These are phyloP conservation scores for Semicossyphus pulcher DNA, from an alignment of 2,113 vertebrate genomes.

Conservation along the genomic window DNA sequence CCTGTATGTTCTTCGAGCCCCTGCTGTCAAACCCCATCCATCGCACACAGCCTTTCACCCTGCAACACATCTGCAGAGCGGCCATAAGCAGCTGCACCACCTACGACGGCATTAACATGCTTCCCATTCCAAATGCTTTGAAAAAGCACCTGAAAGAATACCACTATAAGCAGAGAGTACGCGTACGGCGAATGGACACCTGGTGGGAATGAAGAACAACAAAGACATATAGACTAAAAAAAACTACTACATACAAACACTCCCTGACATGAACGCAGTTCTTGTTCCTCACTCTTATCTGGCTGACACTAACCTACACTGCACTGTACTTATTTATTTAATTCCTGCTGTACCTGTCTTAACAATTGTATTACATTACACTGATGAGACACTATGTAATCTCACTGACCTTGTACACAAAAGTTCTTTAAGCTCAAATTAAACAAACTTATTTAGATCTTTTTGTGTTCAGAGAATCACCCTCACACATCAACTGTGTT, in stretches of 20 bases:
- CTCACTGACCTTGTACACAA: slow-evolving; percentile 58
- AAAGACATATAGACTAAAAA: slow-evolving; percentile 9
- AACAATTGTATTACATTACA: slow-evolving; percentile 60
- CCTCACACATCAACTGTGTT: slow-evolving; percentile 39
- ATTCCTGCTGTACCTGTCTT: slow-evolving; percentile 64
- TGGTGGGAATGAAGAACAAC: slow-evolving; percentile 80
- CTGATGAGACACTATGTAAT: slow-evolving; percentile 59
- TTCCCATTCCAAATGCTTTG: slow-evolving; percentile 85
- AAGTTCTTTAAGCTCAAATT: slow-evolving; percentile 66
- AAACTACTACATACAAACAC: slow-evolving; percentile 33
- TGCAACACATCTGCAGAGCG: slow-evolving; percentile 86
- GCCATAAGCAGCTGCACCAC: slow-evolving; percentile 84
- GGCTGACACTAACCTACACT: slow-evolving; percentile 49
- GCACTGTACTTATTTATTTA: slow-evolving; percentile 76
- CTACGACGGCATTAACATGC: slow-evolving; percentile 85
- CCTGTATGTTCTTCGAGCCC: slow-evolving; percentile 90
- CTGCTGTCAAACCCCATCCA: slow-evolving; percentile 85
- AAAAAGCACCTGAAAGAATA: slow-evolving; percentile 90
- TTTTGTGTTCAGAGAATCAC: slow-evolving; percentile 22
- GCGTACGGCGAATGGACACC: slow-evolving; percentile 84
- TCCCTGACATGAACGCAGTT: slow-evolving; percentile 15
- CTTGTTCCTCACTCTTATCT: slow-evolving; percentile 26
- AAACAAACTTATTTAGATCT: slow-evolving; percentile 66
- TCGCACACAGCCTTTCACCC: slow-evolving; percentile 83
- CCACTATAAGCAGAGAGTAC: slow-evolving; percentile 88